Base-by-base conservation (phyloP, 1,140 invertebrate genomes). In the Sycophila sp. region DNA sequence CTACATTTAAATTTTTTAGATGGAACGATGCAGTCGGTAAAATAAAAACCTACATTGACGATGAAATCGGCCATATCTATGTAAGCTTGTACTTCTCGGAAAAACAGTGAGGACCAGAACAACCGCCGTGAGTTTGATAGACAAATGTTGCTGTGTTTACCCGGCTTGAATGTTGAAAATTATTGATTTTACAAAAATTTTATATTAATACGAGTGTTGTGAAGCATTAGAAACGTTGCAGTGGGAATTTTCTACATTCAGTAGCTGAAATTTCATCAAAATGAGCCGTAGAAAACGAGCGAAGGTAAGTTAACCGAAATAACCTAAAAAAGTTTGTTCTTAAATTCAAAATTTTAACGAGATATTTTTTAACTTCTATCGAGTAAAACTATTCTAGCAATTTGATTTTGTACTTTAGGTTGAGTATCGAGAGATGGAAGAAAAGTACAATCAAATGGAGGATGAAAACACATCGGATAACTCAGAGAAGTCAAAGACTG, bases 281-380 rank as follows among this genome's bases (percentile, higher is more conserved):
- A 92, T 92, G 91, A 92, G 90, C 81, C 88, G 90, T 45, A 85
- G 90, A 67, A 92, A 92, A 80, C 89, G 89, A 75, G 85, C 87
- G 32, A 92, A 90, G 87, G 90, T 90, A 80, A 69, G 42, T 53
- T 58, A 30, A 55, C 3, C 38, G 13, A 30, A 55, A 26, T 69
- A 73, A 75, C 68, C 68, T 69, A 60, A 59, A 59, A 64, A 40
- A 59, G 8, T 30, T 56, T 40, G 40, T 51, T 51, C 32, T 62
- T 69, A 5, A 36, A 60, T 64, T 30, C 28, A 26, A 56, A 63
- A 49, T n/a, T 38, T 69, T 69, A n/a, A 45, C 26, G 45, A 69
- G 7, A 30, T 51, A 75, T 71, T 53, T 30, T 28, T 24, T 71
- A 51, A 49, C 11, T 38, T 24, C 19, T 56, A 42, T 34, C 24